phyloP scores from a whole-genome alignment of 2,113 vertebrate genomes.

The Prionailurus bengalensis region DNA sequence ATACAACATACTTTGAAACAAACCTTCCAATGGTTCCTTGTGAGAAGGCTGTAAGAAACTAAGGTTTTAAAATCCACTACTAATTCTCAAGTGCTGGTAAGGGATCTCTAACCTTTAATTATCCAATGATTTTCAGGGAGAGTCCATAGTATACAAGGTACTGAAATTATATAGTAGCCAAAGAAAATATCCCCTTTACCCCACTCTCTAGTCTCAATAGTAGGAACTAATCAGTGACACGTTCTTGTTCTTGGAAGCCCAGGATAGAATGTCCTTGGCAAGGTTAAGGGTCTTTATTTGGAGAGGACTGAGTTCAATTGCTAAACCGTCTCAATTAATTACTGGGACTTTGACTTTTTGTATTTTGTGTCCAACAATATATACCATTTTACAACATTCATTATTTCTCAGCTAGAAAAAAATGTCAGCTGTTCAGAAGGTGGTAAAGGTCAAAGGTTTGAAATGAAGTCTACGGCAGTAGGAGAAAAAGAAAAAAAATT shows the following conservation, averaged over 20 bases:
- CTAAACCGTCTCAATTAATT: not conserved
- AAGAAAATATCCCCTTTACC: not conserved
- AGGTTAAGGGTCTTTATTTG: not conserved
- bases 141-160: not conserved
- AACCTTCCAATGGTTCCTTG: not conserved
- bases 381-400: not conserved
- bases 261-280: not conserved
- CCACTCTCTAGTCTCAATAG: not conserved
- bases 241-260: not conserved
- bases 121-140: not conserved
- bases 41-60: not conserved
- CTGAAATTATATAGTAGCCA: not conserved
- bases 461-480: not conserved
- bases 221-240: not conserved
- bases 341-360: not conserved
- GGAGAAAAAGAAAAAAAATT: not conserved
- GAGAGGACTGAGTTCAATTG: not conserved
- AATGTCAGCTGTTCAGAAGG: not conserved
- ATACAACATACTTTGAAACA: not conserved
- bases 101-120: not conserved
- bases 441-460: not conserved
- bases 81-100: not conserved
- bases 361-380: not conserved
- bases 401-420: conserved; percentile 46
- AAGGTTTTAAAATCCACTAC: not conserved